Conservation (phyloP, 2,113 vertebrate genomes). For the Stictonetta naevosa region DNA sequence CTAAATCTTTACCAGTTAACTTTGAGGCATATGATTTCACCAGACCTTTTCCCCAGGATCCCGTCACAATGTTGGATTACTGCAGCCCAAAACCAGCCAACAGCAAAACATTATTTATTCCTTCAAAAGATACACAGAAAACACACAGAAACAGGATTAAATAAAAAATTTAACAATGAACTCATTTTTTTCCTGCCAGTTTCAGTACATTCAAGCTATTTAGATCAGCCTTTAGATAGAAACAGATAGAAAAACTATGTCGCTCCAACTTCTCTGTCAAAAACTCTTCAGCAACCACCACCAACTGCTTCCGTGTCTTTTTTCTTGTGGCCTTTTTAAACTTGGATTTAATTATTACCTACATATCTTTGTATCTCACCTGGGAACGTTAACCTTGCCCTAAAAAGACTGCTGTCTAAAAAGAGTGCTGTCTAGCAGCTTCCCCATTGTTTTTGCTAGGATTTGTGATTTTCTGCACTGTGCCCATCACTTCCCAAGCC, state of each 20-base stretch:
- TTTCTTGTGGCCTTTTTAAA: background rate
- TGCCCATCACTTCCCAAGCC: background rate
- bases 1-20: background rate
- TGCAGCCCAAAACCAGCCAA: background rate
- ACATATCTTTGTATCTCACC: background rate
- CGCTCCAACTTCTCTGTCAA: background rate
- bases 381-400: background rate
- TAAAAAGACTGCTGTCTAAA: background rate
- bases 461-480: background rate
- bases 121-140: background rate
- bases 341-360: background rate
- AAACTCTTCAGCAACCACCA: background rate
- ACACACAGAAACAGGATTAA: background rate
- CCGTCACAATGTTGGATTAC: background rate
- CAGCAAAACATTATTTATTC: background rate
- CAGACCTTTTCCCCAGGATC: background rate
- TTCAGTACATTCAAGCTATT: background rate
- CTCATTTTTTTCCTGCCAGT: fast-evolving
- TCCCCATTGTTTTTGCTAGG: background rate
- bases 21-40: background rate
- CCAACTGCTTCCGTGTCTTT: fast-evolving
- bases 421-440: fast-evolving
- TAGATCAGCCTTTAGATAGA: background rate
- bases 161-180: background rate
- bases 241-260: background rate